phyloP scores from a whole-genome alignment of 2,797 vertebrate genomes.

The Gorsachius magnificus region DNA sequence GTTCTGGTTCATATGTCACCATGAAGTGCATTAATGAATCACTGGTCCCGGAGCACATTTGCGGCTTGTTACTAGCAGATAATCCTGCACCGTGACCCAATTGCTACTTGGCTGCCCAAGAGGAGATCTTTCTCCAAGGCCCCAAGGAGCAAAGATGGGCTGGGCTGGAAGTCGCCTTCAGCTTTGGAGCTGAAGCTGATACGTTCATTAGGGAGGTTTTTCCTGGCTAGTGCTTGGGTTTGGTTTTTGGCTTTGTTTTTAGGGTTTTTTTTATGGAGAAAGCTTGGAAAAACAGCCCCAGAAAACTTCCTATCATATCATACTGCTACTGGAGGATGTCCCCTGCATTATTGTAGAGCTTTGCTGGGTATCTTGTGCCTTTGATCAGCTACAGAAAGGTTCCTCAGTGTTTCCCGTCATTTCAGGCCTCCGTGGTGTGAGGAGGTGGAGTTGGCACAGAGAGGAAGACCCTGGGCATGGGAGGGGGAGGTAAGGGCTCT shows the following conservation, averaged over 20 bases:
- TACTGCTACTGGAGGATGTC: background rate
- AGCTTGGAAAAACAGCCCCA: background rate
- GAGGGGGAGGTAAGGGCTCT: background rate
- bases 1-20: constrained; percentile 68
- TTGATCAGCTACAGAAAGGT: background rate
- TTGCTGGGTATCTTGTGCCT: background rate
- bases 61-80: constrained; percentile 65
- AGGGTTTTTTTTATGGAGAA: background rate
- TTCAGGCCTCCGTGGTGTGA: accelerated
- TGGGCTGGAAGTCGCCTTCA: constrained; percentile 43
- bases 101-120: constrained; percentile 68
- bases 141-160: constrained; percentile 29
- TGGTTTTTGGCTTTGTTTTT: background rate
- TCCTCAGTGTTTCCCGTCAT: background rate
- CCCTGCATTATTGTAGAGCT: background rate
- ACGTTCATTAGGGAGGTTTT: constrained; percentile 28
- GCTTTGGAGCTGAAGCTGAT: constrained; percentile 35
- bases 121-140: constrained; percentile 57
- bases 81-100: constrained; percentile 68
- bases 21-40: constrained; percentile 70
- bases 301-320: background rate
- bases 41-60: constrained; percentile 68
- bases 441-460: background rate
- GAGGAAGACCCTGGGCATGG: accelerated
- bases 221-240: constrained; percentile 5